Base-by-base conservation (phyloP, 2,797 vertebrate genomes). In the Rhinogobio ventralis region DNA sequence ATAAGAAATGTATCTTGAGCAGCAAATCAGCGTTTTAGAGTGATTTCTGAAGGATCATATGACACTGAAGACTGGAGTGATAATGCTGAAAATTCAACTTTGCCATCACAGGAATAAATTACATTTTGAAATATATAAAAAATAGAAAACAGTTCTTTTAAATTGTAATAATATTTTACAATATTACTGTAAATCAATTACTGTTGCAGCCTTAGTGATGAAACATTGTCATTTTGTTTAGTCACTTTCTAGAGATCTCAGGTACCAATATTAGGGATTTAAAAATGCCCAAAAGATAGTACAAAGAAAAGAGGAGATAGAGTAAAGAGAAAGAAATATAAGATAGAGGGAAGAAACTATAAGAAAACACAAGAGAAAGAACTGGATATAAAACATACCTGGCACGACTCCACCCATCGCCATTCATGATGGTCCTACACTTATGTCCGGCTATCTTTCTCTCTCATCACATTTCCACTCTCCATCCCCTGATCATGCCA, bases 401-500 rank as follows among this genome's bases (percentile, higher is more conserved):
- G n/a, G 17, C 4, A 33, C 71, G 85, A 79, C 83, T 60, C 73
- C 64, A 17, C 68, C 30, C 67, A 79, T 55, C 23, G 10, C 36
- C 25, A 64, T 72, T 81, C 42, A 57, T 30, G 46, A 60, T 36
- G 60, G 23, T 81, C 46, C 42, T 55, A 76, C 25, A 39, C 33
- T 60, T 36, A 20, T 10, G 30, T 46, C 25, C 9, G 5, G 23
- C 45, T 36, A 15, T 73, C 42, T 64, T 45, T 74, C 45, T 82
- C 49, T 42, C 36, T 81, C 39, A 68, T 87, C 67, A 74, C n/a
- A 55, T 62, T 71, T 78, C 69, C 71, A 30, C 64, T 71, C 57
- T 64, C 71, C 46, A 25, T 57, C 57, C 80, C 66, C 69, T 82
- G 84, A 87, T 89, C 77, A 62, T 23, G 13, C 84, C 68, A 87